Base-by-base conservation (phyloP, 2,888 invertebrate genomes). In the Sphinx pinastri region DNA sequence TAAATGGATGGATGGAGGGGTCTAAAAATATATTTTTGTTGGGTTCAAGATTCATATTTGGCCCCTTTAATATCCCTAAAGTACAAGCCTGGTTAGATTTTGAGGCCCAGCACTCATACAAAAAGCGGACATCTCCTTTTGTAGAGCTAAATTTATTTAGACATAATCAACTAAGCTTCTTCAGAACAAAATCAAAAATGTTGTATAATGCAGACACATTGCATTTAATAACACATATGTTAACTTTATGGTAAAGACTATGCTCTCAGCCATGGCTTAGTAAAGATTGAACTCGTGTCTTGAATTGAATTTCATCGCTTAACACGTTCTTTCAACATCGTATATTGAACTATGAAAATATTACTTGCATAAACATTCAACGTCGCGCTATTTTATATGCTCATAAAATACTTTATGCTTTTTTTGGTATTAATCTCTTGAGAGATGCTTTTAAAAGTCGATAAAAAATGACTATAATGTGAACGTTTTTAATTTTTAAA, bases 241-340 rank as follows among this genome's bases (percentile, higher is more conserved):
- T 16, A 63, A 13, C 10, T 63, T 49, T 49, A 63, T 19, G 16
- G 19, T 19, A 63, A 49, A 49, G 47, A 19, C 16, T 12, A 1
- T 49, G 5, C 16, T 2, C 16, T 19, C 0, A 63, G 13, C 7
- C 49, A 49, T 49, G 63, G 63, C 49, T 49, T 19, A 13, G 49
- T 2, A 19, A 25, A 63, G 49, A 63, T 63, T 49, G 19, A 19
- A 63, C 63, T 49, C 63, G 63, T 63, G 49, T 49, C 63, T 63
- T 12, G 63, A 47, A 63, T 63, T 45, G 12, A 49, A 49, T 63
- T 63, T 49, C 2, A 3, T 19, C 49, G 47, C 63, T 63, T 63
- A 25, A 47, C 63, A 63, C 49, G 63, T 63, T 7, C 49, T 13
- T 13, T 63, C 49, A n/a, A 13, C 12, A 47, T 45, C 45, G 16